phyloP scores from a whole-genome alignment of 2,888 invertebrate species.

The Coelinius sp. region DNA sequence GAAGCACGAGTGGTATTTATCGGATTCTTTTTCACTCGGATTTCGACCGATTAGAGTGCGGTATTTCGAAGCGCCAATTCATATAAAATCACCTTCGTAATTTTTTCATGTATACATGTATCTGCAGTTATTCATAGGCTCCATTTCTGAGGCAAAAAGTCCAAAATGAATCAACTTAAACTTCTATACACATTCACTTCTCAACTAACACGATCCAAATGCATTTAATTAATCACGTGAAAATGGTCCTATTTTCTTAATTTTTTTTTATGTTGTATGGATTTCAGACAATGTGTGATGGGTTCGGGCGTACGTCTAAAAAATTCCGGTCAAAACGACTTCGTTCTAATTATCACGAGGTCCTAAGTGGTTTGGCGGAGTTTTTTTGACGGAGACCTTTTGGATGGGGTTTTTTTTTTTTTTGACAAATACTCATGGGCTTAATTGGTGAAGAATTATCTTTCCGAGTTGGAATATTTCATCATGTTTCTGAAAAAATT shows the following conservation, averaged over 20 bases:
- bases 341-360: no score
- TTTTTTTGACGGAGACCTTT: no score
- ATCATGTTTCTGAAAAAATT: slow-evolving; percentile 65
- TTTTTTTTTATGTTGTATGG: slow-evolving; percentile 43
- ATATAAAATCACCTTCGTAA: no score
- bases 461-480: slow-evolving; percentile 14
- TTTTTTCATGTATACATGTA: background rate
- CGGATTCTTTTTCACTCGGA: no score
- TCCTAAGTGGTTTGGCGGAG: no score
- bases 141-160: background rate
- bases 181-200: slow-evolving; percentile 39
- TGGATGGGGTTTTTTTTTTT: slow-evolving; percentile 43
- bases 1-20: no score
- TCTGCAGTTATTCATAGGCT: background rate
- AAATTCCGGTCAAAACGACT: slow-evolving; percentile 56
- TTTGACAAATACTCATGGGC: slow-evolving; percentile 9
- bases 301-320: slow-evolving; percentile 63
- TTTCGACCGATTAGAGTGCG: no score
- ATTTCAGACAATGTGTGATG: slow-evolving; percentile 52
- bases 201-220: slow-evolving; percentile 55
- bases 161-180: background rate
- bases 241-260: slow-evolving; percentile 56
- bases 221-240: slow-evolving; percentile 61
- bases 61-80: no score
- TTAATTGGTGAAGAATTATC: slow-evolving; percentile 15